These are phyloP conservation scores for Aramus guarauna DNA, from an alignment of 2,113 vertebrate genomes.

Conservation along the genomic window DNA sequence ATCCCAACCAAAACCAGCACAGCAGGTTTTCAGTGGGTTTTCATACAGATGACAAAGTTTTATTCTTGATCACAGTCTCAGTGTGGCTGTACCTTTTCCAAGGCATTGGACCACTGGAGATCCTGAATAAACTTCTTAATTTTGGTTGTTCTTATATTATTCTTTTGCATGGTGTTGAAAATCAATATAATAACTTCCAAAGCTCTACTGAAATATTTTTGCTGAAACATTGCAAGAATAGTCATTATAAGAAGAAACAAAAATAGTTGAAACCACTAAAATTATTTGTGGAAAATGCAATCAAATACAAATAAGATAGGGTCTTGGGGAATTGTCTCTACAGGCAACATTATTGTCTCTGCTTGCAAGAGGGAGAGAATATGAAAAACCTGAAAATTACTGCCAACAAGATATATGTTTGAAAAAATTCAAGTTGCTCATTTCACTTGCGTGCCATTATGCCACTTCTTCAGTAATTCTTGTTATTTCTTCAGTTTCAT, in stretches of 20 bases:
- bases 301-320: not conserved
- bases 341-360: not conserved
- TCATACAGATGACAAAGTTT: not conserved
- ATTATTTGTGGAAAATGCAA: not conserved
- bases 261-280: not conserved
- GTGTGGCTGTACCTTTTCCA: not conserved
- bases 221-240: not conserved
- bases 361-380: not conserved
- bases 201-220: not conserved
- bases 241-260: not conserved
- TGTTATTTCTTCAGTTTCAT: slow-evolving; percentile 10
- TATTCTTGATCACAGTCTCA: not conserved
- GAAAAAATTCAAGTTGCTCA: not conserved
- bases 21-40: not conserved
- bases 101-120: not conserved
- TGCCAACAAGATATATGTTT: not conserved
- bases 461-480: not conserved
- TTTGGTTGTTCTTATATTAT: not conserved
- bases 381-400: not conserved
- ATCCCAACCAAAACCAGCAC: too few relatives aligned
- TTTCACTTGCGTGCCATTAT: not conserved
- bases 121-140: not conserved
- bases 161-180: not conserved
- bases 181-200: not conserved
- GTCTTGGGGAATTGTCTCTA: not conserved